Base-by-base conservation (phyloP, 2,113 vertebrate species). In the Mugil cephalus region DNA sequence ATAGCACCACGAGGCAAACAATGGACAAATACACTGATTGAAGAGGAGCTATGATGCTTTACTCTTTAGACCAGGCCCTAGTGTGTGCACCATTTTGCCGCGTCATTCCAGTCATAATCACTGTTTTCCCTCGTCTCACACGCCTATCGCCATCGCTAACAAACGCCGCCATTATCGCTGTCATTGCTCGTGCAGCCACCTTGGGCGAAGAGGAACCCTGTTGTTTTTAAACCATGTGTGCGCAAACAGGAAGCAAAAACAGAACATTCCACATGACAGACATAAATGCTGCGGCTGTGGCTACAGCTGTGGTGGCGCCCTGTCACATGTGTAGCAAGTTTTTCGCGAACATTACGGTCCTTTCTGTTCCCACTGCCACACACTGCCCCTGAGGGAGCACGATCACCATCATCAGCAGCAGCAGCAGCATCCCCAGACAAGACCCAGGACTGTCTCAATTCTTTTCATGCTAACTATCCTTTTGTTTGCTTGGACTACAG, bases 171-270 rank as follows among this genome's bases (percentile, higher is more conserved):
- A 17, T 65, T 34, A 36, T 43, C 6, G 3, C 63, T 70, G 59
- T 74, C 69, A 40, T 53, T 12, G 6, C 40, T 45, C 42, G 19
- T 35, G 15, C 15, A n/a, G n/a, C 67, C 51, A 42, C 43, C 55
- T 40, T 36, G 54, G 13, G 47, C 13, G 42, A 66, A 75, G 55
- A 51, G 30, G 39, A 67, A 18, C 19, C 10, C 30, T 46, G 34
- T n/a, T 13, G 21, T 69, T 68, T 82, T 76, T 51, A 39, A 53
- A 64, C 30, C 1, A 1, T 24, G 47, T 19, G 34, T 53, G 21
- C 53, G 51, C 68, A 85, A 77, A 85, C 72, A 79, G 66, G 61
- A 79, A 88, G 51, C 39, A 42, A 55, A 76, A 62, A 70, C 50
- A 62, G 39, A 53, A 60, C 70, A 58, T 85, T 83, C 69, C 75